phyloP scores from a whole-genome alignment of 2,888 invertebrate species.

The Bugulina stolonifera region DNA sequence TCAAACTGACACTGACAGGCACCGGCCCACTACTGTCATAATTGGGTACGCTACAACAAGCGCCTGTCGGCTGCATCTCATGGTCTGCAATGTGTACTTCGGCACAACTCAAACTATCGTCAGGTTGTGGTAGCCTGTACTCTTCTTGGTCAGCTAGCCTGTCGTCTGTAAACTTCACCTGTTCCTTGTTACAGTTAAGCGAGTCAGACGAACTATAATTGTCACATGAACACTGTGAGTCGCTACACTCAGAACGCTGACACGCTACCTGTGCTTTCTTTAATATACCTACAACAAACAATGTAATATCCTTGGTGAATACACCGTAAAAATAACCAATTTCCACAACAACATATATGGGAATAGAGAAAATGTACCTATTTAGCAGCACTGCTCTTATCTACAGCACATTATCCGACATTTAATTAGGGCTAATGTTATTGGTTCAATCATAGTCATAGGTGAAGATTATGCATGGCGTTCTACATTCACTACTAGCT shows the following conservation, averaged over 20 bases:
- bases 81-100: not conserved
- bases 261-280: not conserved
- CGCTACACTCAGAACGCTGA: not conserved
- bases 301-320: too few relatives aligned
- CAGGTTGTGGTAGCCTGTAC: not conserved
- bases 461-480: too few relatives aligned
- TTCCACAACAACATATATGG: too few relatives aligned
- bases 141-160: not conserved
- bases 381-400: too few relatives aligned
- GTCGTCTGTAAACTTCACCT: not conserved
- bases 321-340: too few relatives aligned
- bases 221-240: slow-evolving; percentile 16
- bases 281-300: slow-evolving; percentile 6
- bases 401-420: too few relatives aligned
- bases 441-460: too few relatives aligned
- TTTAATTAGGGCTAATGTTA: too few relatives aligned
- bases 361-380: too few relatives aligned
- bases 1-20: not conserved
- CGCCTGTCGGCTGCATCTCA: not conserved
- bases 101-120: not conserved
- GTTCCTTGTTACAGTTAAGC: not conserved
- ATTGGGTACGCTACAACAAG: too few relatives aligned
- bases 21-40: not conserved
- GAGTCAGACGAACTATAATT: not conserved
- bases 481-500: too few relatives aligned